These are phyloP conservation scores for Numenius phaeopus DNA, from an alignment of 2,797 vertebrate genomes.

Conservation along the genomic window DNA sequence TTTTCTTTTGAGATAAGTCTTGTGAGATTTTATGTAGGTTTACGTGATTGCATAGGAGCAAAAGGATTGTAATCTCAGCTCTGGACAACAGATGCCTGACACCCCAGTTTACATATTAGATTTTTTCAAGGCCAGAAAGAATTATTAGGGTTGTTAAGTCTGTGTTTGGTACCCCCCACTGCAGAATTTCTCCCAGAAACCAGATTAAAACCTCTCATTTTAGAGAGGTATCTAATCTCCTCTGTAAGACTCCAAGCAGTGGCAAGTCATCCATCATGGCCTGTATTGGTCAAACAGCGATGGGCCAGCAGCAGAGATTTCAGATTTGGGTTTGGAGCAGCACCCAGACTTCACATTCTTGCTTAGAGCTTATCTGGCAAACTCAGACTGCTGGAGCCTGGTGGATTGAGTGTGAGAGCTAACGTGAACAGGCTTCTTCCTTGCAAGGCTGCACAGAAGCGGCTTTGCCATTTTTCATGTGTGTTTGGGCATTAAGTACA, in stretches of 20 bases:
- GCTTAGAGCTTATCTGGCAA: constrained; percentile 52
- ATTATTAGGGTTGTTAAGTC: constrained; percentile 29
- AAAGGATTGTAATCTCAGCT: neutral
- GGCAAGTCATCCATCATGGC: constrained; percentile 44
- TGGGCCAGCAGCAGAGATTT: neutral
- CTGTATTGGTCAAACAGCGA: neutral
- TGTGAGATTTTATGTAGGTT: neutral
- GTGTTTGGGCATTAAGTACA: neutral
- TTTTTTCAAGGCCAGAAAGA: neutral
- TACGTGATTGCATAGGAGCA: neutral
- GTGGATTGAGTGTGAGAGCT: neutral
- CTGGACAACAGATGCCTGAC: neutral
- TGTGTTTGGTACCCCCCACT: neutral
- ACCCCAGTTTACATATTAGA: constrained; percentile 23
- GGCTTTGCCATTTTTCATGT: neutral
- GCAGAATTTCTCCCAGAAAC: constrained; percentile 35
- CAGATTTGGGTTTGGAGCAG: constrained; percentile 16
- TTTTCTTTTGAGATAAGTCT: neutral
- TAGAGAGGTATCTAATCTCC: constrained; percentile 57
- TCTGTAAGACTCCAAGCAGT: neutral
- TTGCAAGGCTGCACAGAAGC: neutral
- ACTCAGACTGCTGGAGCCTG: constrained; percentile 46
- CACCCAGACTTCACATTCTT: constrained; percentile 53
- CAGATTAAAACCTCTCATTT: constrained; percentile 27
- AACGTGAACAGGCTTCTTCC: neutral